Base-by-base conservation (phyloP, 2,113 vertebrate species). In the Lanius collurio region DNA sequence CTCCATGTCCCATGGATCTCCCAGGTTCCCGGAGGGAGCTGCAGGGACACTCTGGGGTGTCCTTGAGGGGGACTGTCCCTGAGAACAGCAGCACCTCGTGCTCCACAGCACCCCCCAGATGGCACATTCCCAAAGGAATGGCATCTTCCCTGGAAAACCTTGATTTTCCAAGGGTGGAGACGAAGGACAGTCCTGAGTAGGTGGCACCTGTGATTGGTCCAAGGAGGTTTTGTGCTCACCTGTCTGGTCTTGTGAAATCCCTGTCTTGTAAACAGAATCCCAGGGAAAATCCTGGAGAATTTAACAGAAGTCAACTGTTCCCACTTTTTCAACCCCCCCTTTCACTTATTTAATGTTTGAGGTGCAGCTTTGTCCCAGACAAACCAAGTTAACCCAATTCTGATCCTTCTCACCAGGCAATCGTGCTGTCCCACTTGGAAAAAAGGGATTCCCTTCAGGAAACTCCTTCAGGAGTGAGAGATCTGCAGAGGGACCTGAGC, bases 161-260 rank as follows among this genome's bases (percentile, higher is more conserved):
- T 11, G 23, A 9, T 83, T 78, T 44, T 50, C 52, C 63, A 3
- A 47, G 10, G 78, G 5, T 33, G 57, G 44, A 10, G 50, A 3
- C 20, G 37, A 41, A 26, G 31, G 56, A 1, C 46, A 28, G 1
- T 3, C 0, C 0, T 1, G 28, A 53, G 49, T 8, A 10, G 37
- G 31, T n/a, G 49, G n/a, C 7, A 65, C 1, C 2, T 50, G 69
- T 3, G 49, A 3, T 22, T 78, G 68, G 8, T 33, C 83, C 77
- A 11, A 14, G 46, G 13, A 13, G 50, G 31, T 63, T 18, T 37
- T 28, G 59, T 60, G 70, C 59, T 53, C 50, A 59, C 81, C 77
- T 63, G 17, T 52, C 46, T 31, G 20, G 7, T 22, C 74, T 75
- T 15, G 0, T 24, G 15, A 65, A 67, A 24, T 27, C 3, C 4